phyloP scores from a whole-genome alignment of 2,888 invertebrate species.

The Synanthedon myopaeformis region DNA sequence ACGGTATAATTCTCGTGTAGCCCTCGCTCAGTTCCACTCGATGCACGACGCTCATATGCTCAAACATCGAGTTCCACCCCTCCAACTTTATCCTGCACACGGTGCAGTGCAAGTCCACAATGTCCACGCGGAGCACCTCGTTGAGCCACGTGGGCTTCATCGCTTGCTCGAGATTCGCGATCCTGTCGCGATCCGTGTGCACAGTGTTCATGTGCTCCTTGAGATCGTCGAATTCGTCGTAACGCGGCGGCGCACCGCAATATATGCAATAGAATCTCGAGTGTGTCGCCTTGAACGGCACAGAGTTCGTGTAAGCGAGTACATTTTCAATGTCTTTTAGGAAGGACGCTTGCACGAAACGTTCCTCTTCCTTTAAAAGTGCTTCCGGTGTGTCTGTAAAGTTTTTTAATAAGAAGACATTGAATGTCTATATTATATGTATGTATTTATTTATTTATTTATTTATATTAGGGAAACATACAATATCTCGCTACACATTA shows the following conservation, averaged over 20 bases:
- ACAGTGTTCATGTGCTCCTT: conserved; percentile 22
- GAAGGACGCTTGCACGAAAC: conserved; percentile 9
- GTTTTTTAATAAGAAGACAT: too few relatives aligned
- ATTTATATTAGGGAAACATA: too few relatives aligned
- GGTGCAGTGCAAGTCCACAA: conserved; percentile 27
- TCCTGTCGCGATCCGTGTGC: conserved; percentile 18
- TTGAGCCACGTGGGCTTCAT: conserved; percentile 35
- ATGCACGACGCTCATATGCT: conserved; percentile 30
- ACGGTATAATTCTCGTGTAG: conserved; percentile 34
- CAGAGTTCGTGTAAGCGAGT: conserved; percentile 33
- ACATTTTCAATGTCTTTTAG: conserved; percentile 31
- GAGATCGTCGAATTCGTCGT: conserved; percentile 27
- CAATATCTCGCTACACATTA: too few relatives aligned
- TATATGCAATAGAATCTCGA: conserved; percentile 31
- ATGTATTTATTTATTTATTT: too few relatives aligned
- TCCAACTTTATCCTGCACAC: conserved; percentile 15
- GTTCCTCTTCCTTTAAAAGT: conserved; percentile 8
- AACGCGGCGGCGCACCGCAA: conserved; percentile 19
- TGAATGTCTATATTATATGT: too few relatives aligned
- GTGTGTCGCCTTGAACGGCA: conserved; percentile 32
- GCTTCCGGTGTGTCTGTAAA: conserved; percentile 4
- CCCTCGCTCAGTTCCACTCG: conserved; percentile 23
- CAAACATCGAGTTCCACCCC: conserved; percentile 36
- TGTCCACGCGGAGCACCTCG: conserved; percentile 39
- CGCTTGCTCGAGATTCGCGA: conserved; percentile 18